Evolutionary conservation across 2,888 invertebrate species (phyloP), one percentile per base, ranked within the genome.

Genomic region (Oscheius myriophilus): DNA sequence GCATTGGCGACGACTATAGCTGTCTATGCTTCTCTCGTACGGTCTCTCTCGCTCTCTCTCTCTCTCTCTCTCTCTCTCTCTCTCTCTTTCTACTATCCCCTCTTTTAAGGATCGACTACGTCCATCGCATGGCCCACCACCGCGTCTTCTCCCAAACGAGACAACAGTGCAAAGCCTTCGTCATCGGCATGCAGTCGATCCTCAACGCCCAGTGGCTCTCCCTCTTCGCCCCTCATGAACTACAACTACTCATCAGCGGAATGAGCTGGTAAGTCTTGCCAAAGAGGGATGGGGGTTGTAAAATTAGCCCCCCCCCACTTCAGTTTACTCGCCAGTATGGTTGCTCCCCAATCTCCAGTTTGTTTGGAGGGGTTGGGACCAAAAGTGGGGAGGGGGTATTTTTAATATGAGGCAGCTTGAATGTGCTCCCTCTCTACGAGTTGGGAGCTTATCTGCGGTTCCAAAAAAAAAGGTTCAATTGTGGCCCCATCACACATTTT

Each of bases 61-160:
- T n/a, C n/a, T n/a, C n/a, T n/a, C n/a, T n/a, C n/a, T n/a, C n/a
- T n/a, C n/a, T n/a, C n/a, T n/a, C n/a, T n/a, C n/a, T n/a, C n/a
- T n/a, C n/a, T n/a, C n/a, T n/a, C n/a, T n/a, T n/a, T n/a, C n/a
- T n/a, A n/a, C n/a, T n/a, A n/a, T n/a, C n/a, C n/a, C n/a, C n/a
- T 12, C 81, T 59, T 53, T 90, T 67, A 88, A 94, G 94, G 89
- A 96, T 99, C 80, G 93, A 94, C 86, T 98, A 99, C 87, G 95
- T 98, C 64, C 98, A 98, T 88, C 90, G 94, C 86, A 95, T 96
- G 94, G 98, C 98, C 0, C 95, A 96, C 88, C 97, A 96, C 88
- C 92, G 96, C 75, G 96, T 99, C 94, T 94, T 96, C 87, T 92
- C 93, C 11, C 97, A 97, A 89, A 98, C 98, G 76, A 93, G 93